A percentile compares a stretch with the other conserved stretches of the same genome.
Evolutionary conservation across 2,113 vertebrate species (phyloP).

Genomic region (Rhea americana): DNA sequence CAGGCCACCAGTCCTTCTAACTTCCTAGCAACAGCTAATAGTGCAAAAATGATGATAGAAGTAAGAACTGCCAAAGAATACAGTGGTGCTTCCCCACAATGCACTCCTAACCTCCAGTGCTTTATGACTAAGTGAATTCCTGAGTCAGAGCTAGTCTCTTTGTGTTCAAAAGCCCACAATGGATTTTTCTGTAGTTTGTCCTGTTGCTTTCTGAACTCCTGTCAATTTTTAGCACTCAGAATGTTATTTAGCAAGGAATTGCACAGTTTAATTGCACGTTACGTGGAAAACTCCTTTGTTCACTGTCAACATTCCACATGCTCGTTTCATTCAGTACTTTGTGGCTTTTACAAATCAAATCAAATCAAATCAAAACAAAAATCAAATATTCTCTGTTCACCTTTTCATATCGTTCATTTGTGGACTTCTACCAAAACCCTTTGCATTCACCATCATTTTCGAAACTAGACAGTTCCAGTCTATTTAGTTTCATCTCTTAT

Average conservation of each 20-base stretch:
- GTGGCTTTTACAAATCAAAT: background rate
- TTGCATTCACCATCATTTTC: no score
- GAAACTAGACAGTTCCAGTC: background rate
- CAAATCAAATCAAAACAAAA: background rate
- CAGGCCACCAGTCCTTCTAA: background rate
- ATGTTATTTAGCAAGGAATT: background rate
- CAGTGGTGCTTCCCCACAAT: accelerated
- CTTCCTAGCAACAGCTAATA: background rate
- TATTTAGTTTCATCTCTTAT: accelerated
- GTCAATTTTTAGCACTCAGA: background rate
- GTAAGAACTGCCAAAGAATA: no score
- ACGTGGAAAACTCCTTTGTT: background rate
- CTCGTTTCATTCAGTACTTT: background rate
- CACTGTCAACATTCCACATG: background rate
- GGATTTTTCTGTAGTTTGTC: background rate
- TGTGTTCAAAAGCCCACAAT: background rate
- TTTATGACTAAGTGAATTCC: accelerated
- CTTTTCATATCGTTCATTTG: background rate
- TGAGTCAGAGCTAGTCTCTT: background rate
- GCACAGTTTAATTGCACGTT: accelerated
- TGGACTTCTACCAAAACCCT: background rate
- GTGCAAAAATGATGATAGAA: accelerated
- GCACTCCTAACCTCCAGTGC: background rate
- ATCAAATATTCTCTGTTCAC: background rate
- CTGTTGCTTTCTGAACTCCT: background rate